Conservation (phyloP, 2,888 invertebrate species). For the Tetragonisca angustula region DNA sequence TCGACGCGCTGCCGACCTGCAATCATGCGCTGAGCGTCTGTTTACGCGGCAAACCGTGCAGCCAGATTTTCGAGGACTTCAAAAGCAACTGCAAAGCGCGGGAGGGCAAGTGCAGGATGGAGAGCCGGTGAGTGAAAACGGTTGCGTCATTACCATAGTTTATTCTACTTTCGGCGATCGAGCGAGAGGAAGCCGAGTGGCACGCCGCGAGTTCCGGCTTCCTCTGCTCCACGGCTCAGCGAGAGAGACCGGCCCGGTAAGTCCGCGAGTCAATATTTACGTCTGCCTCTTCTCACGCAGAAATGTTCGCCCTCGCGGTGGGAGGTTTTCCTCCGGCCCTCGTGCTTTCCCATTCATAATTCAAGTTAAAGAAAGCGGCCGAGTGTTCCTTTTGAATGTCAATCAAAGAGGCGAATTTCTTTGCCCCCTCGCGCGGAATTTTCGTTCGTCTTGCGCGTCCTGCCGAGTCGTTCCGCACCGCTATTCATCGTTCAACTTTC, state of each 20-base stretch:
- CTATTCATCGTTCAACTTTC: conserved; percentile 37
- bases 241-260: too few relatives aligned
- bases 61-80: conserved; percentile 93
- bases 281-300: conserved; percentile 43
- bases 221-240: too few relatives aligned
- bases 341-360: conserved; percentile 39
- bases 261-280: conserved; percentile 52
- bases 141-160: conserved; percentile 55
- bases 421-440: conserved; percentile 34
- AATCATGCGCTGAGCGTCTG: conserved; percentile 95
- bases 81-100: conserved; percentile 94
- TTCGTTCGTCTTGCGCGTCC: conserved; percentile 20
- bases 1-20: conserved; percentile 95
- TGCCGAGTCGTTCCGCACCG: not conserved
- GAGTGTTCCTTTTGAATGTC: conserved; percentile 54
- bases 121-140: conserved; percentile 89
- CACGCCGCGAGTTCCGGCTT: not conserved
- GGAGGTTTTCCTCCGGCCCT: not conserved
- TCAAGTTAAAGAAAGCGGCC: conserved; percentile 50
- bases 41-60: conserved; percentile 92
- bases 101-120: conserved; percentile 95
- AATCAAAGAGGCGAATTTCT: conserved; percentile 58
- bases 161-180: conserved; percentile 36
- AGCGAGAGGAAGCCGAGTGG: not conserved
- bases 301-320: conserved; percentile 27